Evolutionary conservation across 1,140 invertebrate genomes (phyloP), one percentile per base, ranked within the genome.

Genomic region (Caenorhabditis remanei): DNA sequence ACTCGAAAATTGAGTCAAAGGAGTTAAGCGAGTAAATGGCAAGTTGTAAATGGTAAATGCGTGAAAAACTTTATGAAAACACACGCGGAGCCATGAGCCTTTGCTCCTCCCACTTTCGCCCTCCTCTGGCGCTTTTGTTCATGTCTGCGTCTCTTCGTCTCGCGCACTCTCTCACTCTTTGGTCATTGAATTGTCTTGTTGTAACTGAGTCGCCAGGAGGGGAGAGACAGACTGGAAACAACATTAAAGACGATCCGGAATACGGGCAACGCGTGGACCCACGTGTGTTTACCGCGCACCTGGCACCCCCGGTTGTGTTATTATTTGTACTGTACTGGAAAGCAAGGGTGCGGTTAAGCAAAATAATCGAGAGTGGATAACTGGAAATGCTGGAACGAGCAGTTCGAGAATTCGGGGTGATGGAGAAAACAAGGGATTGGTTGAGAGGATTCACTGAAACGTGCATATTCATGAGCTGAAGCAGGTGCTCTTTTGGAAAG

Each of bases 101-200:
- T 40, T 50, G 67, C 71, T 50, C 71, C 71, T 3, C 46, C 46
- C 71, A 53, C 40, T 67, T 67, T 40, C 63, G 58, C 65, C 24
- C 14, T 19, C 71, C n/a, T 50, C 21, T 50, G 14, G 40, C 46
- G 71, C 71, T 79, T 50, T 79, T 79, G 71, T 79, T 50, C 0
- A 4, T 79, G 19, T 48, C 71, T 79, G 71, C 14, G 71, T 50
- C 19, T 79, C 71, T 79, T 79, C 43, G 13, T 50, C 46, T 50
- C 24, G 24, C 71, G 24, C 71, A 79, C 43, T 79, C 71, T 79
- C 71, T 79, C 43, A 79, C 14, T 79, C 71, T 79, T 79, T 79
- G 71, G 71, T 79, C 71, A 79, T 79, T 79, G 71, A 46, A 79
- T 79, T 79, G 71, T 50, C 71, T 79, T 79, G 71, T 48, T 79